Evolutionary conservation across 2,797 vertebrate species (phyloP), one percentile per base, ranked within the genome.

Genomic region (Nannoperca australis): DNA sequence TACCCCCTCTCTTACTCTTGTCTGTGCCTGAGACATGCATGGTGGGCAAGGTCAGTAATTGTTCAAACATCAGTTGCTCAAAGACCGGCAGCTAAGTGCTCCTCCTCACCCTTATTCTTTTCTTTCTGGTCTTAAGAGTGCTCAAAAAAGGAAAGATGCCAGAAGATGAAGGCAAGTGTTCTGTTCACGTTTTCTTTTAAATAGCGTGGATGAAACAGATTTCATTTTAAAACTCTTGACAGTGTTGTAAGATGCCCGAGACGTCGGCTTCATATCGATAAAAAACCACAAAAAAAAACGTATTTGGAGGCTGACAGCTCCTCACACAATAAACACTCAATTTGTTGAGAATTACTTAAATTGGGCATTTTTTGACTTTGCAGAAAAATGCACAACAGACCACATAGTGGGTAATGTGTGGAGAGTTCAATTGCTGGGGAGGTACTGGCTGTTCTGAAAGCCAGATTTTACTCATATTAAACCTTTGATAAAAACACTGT

Each of bases 1-100:
- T 86, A 90, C 55, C 82, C 85, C 11, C 58, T 85, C 69, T 73
- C 82, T 81, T 66, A 44, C 66, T 86, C 44, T 74, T 38, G 81
- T 82, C 82, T 85, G 71, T 1, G 20, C n/a, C 45, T 20, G 76
- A 83, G 58, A 66, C 34, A 53, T 71, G 34, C 70, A 24, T 2
- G 70, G 79, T 68, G 58, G 63, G 70, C 85, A 82, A 92, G 88
- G 91, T 92, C 84, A 83, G 76, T 67, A 84, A 82, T 64, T 92
- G 86, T 90, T 93, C 81, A 89, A 92, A 90, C 87, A 90, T 90
- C 91, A 85, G 82, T 83, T 54, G 47, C 85, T 93, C 84, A 90
- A 61, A 64, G 56, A 42, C 62, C 76, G 82, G 71, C 82, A 76
- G 78, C 79, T 32, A 63, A 53, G 53, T 32, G 36, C n/a, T 49